Evolutionary conservation across 2,113 vertebrate genomes (phyloP).

Genomic region (Ellobius talpinus): DNA sequence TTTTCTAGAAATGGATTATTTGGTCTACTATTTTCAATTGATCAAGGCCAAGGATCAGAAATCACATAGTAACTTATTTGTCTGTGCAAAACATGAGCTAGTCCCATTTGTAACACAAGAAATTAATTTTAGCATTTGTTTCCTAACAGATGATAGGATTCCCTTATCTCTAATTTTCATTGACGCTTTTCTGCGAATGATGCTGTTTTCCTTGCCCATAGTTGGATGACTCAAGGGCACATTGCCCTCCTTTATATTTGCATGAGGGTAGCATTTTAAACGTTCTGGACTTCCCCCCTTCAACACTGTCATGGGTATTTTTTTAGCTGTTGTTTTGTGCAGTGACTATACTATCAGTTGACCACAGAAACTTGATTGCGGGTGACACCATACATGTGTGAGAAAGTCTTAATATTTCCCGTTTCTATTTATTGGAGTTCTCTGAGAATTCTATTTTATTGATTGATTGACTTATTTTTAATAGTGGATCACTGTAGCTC

Average conservation of each 20-base stretch:
- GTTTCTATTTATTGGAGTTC: not conserved
- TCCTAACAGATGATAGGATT: not conserved
- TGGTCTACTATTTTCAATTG: not conserved
- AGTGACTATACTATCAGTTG: not conserved
- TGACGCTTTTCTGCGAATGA: not conserved
- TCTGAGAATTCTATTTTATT: not conserved
- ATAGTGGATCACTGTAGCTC: not conserved
- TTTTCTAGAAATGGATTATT: not conserved
- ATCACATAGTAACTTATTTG: not conserved
- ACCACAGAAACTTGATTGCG: not conserved
- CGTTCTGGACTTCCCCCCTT: not conserved
- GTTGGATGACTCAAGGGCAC: not conserved
- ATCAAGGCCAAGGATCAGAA: not conserved
- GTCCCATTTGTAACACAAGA: not conserved
- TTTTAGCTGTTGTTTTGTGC: not conserved
- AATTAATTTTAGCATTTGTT: not conserved
- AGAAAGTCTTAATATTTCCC: not conserved
- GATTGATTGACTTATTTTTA: not conserved
- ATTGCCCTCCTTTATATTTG: not conserved
- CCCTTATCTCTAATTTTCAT: not conserved
- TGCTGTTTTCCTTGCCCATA: not conserved
- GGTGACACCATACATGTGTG: rapidly evolving
- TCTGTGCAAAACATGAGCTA: not conserved
- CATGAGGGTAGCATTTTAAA: not conserved
- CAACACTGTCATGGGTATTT: not conserved